Evolutionary conservation across 2,797 vertebrate genomes (phyloP), one percentile per base, ranked within the genome.

Genomic region (Anas bernieri): DNA sequence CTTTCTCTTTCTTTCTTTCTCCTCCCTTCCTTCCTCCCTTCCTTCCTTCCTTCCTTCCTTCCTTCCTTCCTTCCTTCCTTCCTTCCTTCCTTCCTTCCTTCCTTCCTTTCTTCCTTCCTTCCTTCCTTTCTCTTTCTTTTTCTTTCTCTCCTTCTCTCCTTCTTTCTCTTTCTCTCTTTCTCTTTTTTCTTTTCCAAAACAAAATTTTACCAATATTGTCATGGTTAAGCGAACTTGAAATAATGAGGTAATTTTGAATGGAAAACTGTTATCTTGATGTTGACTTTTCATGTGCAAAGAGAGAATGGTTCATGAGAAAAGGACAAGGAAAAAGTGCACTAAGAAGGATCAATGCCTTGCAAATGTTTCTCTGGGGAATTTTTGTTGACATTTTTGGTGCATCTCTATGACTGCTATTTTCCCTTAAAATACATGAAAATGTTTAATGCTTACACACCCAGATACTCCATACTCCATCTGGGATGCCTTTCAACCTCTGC

Each of bases 401-500:
- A 30, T 3, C 4, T 85, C 26, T 33, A 4, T 0, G 1, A 30
- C 7, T 62, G 1, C 5, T 56, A 30, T 76, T 54, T 70, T 11
- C 7, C 31, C 12, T 30, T 78, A 26, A 14, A 46, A 54, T n/a
- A 10, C 54, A 46, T 0, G 6, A 88, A 86, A 82, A 73, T 35
- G 6, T 25, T 33, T 58, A 48, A 55, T 4, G 8, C 1, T 2
- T 35, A 68, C 16, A 11, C 11, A 35, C 25, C 43, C 55, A 30
- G 77, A 70, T 58, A 7, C 26, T 52, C 22, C 25, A 70, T 58
- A 7, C 26, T 52, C 22, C 25, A 54, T 90, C 83, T 84, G 15
- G 48, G 20, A 86, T 79, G 37, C 20, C 25, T 96, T 90, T 94
- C 80, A 93, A 41, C 18, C 31, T 58, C 77, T 63, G 6, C 15